A percentile compares a stretch with the other conserved stretches of the same genome.
Conservation (phyloP, 2,797 vertebrate species). For the Corythornis leucogaster region DNA sequence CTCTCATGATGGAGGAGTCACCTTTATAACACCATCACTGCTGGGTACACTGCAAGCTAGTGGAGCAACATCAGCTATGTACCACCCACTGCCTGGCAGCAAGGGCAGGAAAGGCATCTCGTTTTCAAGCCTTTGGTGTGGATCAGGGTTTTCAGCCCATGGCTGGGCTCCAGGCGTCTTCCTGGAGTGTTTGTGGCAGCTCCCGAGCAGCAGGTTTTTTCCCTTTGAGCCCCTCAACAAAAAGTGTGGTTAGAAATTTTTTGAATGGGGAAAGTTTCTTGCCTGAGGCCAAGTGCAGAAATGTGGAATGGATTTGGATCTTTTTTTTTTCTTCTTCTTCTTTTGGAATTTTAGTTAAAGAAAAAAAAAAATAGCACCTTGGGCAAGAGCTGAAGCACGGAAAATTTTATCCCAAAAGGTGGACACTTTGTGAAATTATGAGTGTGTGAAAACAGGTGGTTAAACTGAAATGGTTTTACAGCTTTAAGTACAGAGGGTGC, state of each 20-base stretch:
- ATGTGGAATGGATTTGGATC: constrained; percentile 34
- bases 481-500: constrained; percentile 3
- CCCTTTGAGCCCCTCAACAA: not conserved
- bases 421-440: not conserved
- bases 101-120: not conserved
- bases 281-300: not conserved
- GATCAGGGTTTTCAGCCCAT: not conserved
- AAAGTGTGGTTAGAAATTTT: not conserved
- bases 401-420: constrained; percentile 40
- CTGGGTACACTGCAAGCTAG: not conserved
- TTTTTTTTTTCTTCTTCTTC: not conserved
- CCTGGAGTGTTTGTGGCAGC: not conserved
- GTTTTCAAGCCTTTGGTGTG: not conserved
- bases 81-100: not conserved
- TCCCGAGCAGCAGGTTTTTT: not conserved
- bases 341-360: constrained; percentile 32
- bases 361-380: not conserved
- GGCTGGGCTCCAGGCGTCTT: not conserved
- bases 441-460: constrained; percentile 61
- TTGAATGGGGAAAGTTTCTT: not conserved
- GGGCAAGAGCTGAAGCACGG: constrained; percentile 21
- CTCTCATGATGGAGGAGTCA: not conserved
- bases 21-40: not conserved
- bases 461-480: constrained; percentile 47
- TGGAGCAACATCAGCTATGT: not conserved